Conservation (phyloP, 2,797 vertebrate species). For the Leptoclinus maculatus region DNA sequence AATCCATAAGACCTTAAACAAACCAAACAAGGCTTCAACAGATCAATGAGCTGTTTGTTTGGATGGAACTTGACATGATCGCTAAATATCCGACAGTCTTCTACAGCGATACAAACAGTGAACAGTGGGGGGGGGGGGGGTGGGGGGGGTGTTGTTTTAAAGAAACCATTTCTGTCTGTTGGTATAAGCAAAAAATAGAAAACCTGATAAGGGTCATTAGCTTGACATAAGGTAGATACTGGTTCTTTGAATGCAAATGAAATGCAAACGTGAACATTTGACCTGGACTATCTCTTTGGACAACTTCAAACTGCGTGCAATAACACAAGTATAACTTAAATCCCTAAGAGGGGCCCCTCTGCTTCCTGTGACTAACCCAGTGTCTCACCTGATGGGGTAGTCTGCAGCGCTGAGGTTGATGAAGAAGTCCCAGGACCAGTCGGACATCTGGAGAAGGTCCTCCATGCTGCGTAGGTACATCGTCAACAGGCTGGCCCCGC, state of each 20-base stretch:
- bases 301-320: not conserved
- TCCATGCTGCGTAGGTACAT: constrained; percentile 96
- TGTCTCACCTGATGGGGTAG: constrained; percentile 94
- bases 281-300: not conserved
- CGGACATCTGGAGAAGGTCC: constrained; percentile 92
- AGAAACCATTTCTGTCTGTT: not conserved
- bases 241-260: not conserved
- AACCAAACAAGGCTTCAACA: constrained; percentile 29
- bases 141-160: not conserved
- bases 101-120: not conserved
- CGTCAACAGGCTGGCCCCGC: constrained; percentile 93
- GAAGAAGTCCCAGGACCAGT: constrained; percentile 99
- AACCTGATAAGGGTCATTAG: not conserved
- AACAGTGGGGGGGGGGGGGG: not conserved
- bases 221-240: too few species aligned
- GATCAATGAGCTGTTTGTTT: constrained; percentile 40
- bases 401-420: constrained; percentile 98
- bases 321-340: not conserved
- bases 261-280: not conserved
- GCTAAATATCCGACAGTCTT: not conserved
- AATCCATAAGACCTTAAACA: constrained; percentile 50
- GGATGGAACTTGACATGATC: constrained; percentile 12
- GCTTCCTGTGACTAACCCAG: not conserved
- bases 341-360: not conserved
- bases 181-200: not conserved